Base-by-base conservation (phyloP, 1,140 invertebrate genomes). In the Caenorhabditis inopinata region DNA sequence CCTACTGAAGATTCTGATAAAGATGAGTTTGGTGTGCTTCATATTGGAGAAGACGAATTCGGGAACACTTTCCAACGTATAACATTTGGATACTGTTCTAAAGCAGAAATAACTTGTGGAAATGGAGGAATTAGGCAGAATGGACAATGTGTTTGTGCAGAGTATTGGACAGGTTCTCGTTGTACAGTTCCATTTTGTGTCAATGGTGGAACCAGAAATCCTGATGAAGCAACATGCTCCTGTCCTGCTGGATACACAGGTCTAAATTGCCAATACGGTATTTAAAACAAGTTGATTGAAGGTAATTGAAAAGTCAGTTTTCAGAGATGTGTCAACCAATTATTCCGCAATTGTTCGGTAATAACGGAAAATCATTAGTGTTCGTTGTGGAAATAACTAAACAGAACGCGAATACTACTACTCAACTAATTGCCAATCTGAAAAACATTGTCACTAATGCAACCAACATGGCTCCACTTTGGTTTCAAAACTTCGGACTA, bases 31-130 rank as follows among this genome's bases (percentile, higher is more conserved):
- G 51, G 18, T 12, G 82, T 83, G 16, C 62, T 83, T 51, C 83
- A 83, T 38, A 32, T 76, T 14, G 83, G 83, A 58, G 83, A 83
- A 76, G 83, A 83, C 68, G 58, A 80, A 5, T 51, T 73, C 25
- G 83, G 83, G 45, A 68, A 79, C 48, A 68, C 78, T 2, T 83
- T 83, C 82, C 82, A 83, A 48, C 81, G 83, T 74, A 7, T 83
- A 9, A 80, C 83, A 18, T 51, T 45, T 16, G 78, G 82, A 6
- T 73, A 80, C 81, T 83, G 83, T 68, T 32, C 29, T 11, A 46
- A 21, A 25, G 42, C 32, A 38, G 4, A 45, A 18, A 32, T 75
- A 12, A 47, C 78, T 18, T 83, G 82, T 74, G 75, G 75, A 35
- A 83, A 83, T 25, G 82, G 82, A 46, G 82, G 82, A 49, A 48